phyloP scores from a whole-genome alignment of 2,797 vertebrate genomes.

The Anguilla anguilla region DNA sequence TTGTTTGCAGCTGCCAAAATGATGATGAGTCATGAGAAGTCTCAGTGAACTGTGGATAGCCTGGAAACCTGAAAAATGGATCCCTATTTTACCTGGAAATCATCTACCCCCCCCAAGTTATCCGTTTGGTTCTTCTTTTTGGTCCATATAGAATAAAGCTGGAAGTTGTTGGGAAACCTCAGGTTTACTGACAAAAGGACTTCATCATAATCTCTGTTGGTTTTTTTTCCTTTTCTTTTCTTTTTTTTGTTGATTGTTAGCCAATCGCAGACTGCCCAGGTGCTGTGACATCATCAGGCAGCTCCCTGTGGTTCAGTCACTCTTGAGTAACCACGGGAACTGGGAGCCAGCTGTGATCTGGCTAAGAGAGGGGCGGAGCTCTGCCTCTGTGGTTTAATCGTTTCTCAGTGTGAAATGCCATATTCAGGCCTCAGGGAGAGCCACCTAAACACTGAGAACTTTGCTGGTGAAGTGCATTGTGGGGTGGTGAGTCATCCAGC shows the following conservation, averaged over 20 bases:
- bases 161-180: neutral
- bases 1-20: constrained; percentile 63
- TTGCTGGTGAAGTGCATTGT: neutral
- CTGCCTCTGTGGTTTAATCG: neutral
- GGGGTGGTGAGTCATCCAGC: neutral
- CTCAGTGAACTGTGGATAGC: constrained; percentile 57
- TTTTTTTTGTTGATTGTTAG: neutral
- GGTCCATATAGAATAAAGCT: neutral
- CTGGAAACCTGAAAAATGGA: neutral
- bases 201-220: neutral
- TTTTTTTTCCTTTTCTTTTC: neutral
- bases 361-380: neutral
- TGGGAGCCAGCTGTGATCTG: neutral
- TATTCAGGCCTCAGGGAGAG: neutral
- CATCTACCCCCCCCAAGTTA: neutral
- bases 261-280: neutral
- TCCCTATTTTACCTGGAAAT: neutral
- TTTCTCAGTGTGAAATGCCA: neutral
- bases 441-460: neutral
- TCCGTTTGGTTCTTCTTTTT: neutral
- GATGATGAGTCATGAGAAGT: constrained; percentile 63
- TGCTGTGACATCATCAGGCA: neutral
- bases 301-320: neutral
- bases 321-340: neutral
- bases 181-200: neutral